These are phyloP conservation scores for Sebastiscus albofasciatus DNA, from an alignment of 2,797 vertebrate genomes.

Conservation along the genomic window DNA sequence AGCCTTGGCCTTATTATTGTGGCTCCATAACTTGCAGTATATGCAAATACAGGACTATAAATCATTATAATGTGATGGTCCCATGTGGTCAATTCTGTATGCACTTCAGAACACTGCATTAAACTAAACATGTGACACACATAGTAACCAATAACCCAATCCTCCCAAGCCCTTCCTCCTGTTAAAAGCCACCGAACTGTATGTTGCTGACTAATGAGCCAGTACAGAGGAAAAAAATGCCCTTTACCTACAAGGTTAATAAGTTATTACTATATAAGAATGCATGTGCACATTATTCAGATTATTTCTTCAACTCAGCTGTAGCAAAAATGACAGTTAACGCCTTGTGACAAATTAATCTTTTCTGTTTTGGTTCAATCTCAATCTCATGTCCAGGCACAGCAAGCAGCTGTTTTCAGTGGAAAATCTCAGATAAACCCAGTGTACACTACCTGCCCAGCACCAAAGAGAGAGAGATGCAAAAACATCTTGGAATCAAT, in stretches of 20 bases:
- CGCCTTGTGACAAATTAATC: slow-evolving; percentile 45
- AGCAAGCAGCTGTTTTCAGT: too few relatives aligned
- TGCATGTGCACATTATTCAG: slow-evolving; percentile 45
- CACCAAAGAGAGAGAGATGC: too few relatives aligned
- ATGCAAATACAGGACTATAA: slow-evolving; percentile 44
- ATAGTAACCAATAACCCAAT: slow-evolving; percentile 18
- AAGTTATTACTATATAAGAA: slow-evolving; percentile 77
- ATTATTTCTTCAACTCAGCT: slow-evolving; percentile 24
- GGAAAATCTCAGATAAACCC: too few relatives aligned
- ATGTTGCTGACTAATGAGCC: slow-evolving; percentile 77
- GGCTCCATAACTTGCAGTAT: slow-evolving; percentile 12
- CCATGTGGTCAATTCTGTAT: slow-evolving; percentile 41
- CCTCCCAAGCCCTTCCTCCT: slow-evolving; percentile 29
- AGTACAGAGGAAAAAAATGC: slow-evolving; percentile 53
- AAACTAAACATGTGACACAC: slow-evolving; percentile 36
- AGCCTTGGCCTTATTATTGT: background rate
- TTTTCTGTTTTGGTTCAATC: background rate
- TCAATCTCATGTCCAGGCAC: too few relatives aligned
- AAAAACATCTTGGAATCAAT: too few relatives aligned
- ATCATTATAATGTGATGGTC: slow-evolving; percentile 59
- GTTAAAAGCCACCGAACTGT: slow-evolving; percentile 8
- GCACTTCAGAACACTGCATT: slow-evolving; percentile 46
- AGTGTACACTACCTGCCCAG: too few relatives aligned
- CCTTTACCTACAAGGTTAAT: slow-evolving; percentile 81
- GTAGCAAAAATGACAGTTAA: slow-evolving; percentile 57